phyloP scores from a whole-genome alignment of 2,797 vertebrate genomes.

The Champsocephalus gunnari region DNA sequence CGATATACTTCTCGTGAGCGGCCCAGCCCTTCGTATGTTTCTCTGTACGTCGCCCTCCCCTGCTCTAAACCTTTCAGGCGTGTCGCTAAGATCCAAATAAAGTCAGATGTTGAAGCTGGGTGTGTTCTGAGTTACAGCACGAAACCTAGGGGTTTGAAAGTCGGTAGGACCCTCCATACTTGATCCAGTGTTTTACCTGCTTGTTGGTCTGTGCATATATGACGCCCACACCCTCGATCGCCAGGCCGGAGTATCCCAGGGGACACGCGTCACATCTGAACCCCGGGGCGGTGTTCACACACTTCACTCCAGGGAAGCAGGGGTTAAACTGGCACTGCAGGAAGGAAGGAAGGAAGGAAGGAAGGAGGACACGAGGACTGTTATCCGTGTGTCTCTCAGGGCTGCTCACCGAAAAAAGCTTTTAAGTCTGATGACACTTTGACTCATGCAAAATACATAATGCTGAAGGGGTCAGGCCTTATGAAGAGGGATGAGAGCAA shows the following conservation, averaged over 20 bases:
- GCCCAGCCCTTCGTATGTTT: no score
- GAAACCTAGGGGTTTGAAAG: no score
- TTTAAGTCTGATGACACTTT: conserved; percentile 58
- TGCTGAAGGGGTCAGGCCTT: conserved; percentile 37
- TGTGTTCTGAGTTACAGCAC: no score
- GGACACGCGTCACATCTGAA: conserved; percentile 95
- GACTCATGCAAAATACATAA: conserved; percentile 55
- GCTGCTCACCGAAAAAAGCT: conserved; percentile 39
- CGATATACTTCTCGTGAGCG: no score
- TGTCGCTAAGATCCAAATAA: no score
- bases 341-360: conserved; percentile 14
- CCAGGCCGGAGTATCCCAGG: conserved; percentile 88
- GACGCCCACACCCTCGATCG: conserved; percentile 89
- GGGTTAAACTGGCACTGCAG: conserved; percentile 94
- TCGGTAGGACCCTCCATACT: neutral
- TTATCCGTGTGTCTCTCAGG: conserved; percentile 38
- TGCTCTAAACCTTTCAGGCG: no score
- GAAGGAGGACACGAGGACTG: conserved; percentile 38
- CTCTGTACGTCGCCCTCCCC: no score
- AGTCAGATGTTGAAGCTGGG: no score
- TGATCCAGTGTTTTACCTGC: conserved; percentile 84
- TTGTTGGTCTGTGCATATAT: conserved; percentile 91
- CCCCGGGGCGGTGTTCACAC: conserved; percentile 93
- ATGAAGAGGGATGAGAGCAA: conserved; percentile 48
- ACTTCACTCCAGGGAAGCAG: conserved; percentile 95